Evolutionary conservation across 1,140 invertebrate genomes (phyloP).

Genomic region (Pogonomyrmex barbatus): DNA sequence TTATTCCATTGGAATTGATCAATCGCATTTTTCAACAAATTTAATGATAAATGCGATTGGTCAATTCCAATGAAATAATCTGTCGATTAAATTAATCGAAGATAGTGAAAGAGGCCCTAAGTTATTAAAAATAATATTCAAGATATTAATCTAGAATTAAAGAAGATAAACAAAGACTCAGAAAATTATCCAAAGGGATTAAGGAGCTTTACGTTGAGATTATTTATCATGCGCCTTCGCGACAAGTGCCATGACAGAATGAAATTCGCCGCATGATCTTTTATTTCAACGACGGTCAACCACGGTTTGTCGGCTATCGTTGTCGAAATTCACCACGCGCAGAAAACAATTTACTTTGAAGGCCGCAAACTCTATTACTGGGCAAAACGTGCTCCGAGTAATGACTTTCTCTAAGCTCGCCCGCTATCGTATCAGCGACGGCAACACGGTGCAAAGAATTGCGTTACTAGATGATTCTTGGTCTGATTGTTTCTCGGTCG

Average conservation of each 20-base stretch:
- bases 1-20: too few species aligned
- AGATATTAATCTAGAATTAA: constrained; percentile 16
- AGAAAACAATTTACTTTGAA: constrained; percentile 86
- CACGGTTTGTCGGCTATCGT: not conserved
- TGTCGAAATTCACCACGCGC: constrained; percentile 57
- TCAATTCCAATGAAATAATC: too few species aligned
- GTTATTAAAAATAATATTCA: not conserved
- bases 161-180: constrained; percentile 8
- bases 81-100: too few species aligned
- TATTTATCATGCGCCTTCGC: not conserved
- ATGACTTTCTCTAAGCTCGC: constrained; percentile 84
- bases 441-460: constrained; percentile 66
- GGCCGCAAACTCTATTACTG: constrained; percentile 85
- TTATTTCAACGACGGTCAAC: constrained; percentile 2
- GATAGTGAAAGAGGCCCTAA: too few species aligned
- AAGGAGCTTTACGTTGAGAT: constrained; percentile 2
- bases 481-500: constrained; percentile 77
- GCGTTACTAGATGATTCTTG: constrained; percentile 82
- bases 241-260: not conserved
- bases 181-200: constrained; percentile 23
- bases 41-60: too few species aligned
- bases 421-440: constrained; percentile 71
- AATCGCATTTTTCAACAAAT: too few species aligned
- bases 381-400: constrained; percentile 82
- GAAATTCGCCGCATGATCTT: constrained; percentile 23